A percentile compares a stretch with the other conserved stretches of the same genome.
Evolutionary conservation across 2,888 invertebrate genomes (phyloP).

Genomic region (Drepanosiphum platanoidis): DNA sequence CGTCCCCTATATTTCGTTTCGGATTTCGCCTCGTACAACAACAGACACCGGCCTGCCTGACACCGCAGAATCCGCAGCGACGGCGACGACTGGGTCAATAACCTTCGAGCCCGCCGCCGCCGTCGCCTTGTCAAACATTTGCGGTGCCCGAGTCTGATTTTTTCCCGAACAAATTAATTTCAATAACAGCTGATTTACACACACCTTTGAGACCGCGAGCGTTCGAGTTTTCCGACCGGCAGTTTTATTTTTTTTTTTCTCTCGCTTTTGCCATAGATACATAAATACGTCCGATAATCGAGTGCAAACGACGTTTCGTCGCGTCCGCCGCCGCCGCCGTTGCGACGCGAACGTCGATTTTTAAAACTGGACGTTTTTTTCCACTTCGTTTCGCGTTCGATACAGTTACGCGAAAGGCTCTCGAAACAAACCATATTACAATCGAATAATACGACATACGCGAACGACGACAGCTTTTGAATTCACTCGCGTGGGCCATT

Average conservation of each 20-base stretch:
- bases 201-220: neutral
- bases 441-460: neutral
- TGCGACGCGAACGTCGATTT: constrained; percentile 63
- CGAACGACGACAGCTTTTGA: constrained; percentile 30
- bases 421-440: constrained; percentile 19
- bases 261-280: no score
- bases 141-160: neutral
- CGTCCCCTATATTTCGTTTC: neutral
- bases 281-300: neutral
- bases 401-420: neutral
- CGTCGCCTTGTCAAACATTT: constrained; percentile 24
- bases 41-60: neutral
- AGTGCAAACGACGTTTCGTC: no score
- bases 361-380: neutral
- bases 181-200: neutral
- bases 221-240: neutral
- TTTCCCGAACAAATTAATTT: neutral
- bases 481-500: constrained; percentile 15
- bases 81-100: constrained; percentile 36
- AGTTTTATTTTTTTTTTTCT: neutral
- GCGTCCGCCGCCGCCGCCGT: no score
- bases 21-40: neutral
- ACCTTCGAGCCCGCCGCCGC: constrained; percentile 34
- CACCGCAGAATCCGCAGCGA: constrained; percentile 37
- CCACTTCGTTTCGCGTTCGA: neutral